Conservation (phyloP, 2,888 invertebrate genomes). For the Hypsopygia costalis region DNA sequence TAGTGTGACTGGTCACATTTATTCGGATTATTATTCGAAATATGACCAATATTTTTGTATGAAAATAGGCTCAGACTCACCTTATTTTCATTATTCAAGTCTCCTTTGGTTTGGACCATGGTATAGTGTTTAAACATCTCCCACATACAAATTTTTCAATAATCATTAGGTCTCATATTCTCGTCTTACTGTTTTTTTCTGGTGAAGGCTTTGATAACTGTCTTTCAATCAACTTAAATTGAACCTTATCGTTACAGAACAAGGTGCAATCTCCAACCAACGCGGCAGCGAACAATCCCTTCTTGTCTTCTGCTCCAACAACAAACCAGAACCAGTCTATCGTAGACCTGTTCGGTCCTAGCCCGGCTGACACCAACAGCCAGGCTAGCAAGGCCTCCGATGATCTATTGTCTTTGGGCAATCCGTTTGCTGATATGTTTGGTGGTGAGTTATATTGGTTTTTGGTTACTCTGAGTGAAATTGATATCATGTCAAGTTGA, state of each 20-base stretch:
- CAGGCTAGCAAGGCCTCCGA: constrained; percentile 87
- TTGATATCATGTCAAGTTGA: too few relatives aligned
- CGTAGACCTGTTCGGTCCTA: constrained; percentile 89
- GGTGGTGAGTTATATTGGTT: constrained; percentile 58
- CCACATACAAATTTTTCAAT: too few relatives aligned
- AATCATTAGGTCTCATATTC: too few relatives aligned
- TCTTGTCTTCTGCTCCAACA: constrained; percentile 85
- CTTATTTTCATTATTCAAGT: too few relatives aligned
- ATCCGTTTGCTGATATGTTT: constrained; percentile 95
- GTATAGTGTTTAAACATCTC: too few relatives aligned
- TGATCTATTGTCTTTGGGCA: constrained; percentile 92
- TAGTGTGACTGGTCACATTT: too few relatives aligned
- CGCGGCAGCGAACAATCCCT: constrained; percentile 90
- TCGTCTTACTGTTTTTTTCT: too few relatives aligned
- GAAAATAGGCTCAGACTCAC: too few relatives aligned
- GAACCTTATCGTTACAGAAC: constrained; percentile 46
- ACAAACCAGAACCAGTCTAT: constrained; percentile 74
- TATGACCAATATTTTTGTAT: too few relatives aligned
- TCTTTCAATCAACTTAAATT: neutral
- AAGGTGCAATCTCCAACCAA: constrained; percentile 90
- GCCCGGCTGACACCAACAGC: constrained; percentile 60
- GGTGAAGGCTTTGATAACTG: neutral
- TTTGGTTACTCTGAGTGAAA: neutral
- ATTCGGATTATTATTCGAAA: too few relatives aligned
- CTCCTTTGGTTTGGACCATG: too few relatives aligned